Conservation (phyloP, 92 coral and sea anemone species). For the Meandrina meandrites region DNA sequence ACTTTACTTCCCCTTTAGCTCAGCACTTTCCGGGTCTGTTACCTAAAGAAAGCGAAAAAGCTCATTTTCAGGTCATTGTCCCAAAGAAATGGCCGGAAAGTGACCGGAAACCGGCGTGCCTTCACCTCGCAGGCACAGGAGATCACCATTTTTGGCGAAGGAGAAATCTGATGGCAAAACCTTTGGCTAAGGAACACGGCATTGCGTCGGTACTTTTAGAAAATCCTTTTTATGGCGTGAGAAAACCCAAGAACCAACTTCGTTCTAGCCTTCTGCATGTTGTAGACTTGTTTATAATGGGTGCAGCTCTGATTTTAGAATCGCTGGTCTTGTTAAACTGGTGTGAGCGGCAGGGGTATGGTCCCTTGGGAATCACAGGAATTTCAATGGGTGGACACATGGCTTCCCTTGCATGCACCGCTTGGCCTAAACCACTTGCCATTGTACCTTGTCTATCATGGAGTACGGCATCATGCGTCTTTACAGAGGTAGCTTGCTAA, state of each 20-base stretch:
- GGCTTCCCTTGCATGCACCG: constrained; percentile 98
- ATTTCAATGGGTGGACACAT: constrained; percentile 98
- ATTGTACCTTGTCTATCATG: constrained; percentile 93
- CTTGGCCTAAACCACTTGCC: constrained; percentile 94
- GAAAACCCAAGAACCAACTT: constrained; percentile 88
- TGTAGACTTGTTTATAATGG: constrained; percentile 93
- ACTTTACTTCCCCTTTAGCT: constrained; percentile 91
- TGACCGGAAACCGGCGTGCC: constrained; percentile 78
- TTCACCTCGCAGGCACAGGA: constrained; percentile 95
- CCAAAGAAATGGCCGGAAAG: constrained; percentile 76
- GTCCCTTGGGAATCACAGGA: constrained; percentile 91
- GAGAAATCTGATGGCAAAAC: constrained; percentile 94
- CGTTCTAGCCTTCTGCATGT: constrained; percentile 90
- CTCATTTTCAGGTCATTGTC: constrained; percentile 83
- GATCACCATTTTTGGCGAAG: constrained; percentile 97
- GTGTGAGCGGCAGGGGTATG: constrained; percentile 88
- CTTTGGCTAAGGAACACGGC: constrained; percentile 75
- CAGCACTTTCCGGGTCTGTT: constrained; percentile 76
- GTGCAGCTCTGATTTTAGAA: constrained; percentile 88
- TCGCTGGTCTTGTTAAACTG: constrained; percentile 84
- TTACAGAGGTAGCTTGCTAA: constrained; percentile 91
- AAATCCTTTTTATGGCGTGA: constrained; percentile 88
- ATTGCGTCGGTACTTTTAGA: constrained; percentile 88
- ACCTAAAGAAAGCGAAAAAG: constrained; percentile 92
- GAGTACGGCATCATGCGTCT: constrained; percentile 97